phyloP scores from a whole-genome alignment of 1,140 invertebrate genomes.

The Zaprionus ghesquierei region DNA sequence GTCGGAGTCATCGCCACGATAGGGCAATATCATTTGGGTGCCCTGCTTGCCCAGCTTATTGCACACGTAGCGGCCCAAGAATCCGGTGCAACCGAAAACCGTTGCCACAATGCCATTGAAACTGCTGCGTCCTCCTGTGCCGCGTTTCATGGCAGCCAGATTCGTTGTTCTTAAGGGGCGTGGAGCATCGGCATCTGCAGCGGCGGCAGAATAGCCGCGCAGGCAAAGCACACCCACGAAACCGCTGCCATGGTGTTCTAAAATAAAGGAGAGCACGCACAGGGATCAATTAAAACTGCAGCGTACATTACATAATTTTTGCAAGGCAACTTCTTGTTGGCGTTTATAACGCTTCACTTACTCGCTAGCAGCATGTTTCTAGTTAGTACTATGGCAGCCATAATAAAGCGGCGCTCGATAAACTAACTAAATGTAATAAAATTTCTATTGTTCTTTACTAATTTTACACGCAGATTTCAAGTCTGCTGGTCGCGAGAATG shows the following conservation, averaged over 20 bases:
- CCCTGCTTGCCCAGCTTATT: slow-evolving; percentile 95
- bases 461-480: slow-evolving; percentile 32
- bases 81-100: slow-evolving; percentile 96
- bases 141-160: slow-evolving; percentile 89
- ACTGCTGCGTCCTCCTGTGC: slow-evolving; percentile 96
- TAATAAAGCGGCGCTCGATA: slow-evolving; percentile 40
- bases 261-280: neutral
- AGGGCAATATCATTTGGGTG: slow-evolving; percentile 95
- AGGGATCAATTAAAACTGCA: slow-evolving; percentile 33
- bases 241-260: slow-evolving; percentile 75
- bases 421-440: slow-evolving; percentile 19
- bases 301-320: slow-evolving; percentile 68
- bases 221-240: slow-evolving; percentile 71
- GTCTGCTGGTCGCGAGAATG: slow-evolving; percentile 33
- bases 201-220: slow-evolving; percentile 42
- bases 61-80: slow-evolving; percentile 92
- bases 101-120: slow-evolving; percentile 98
- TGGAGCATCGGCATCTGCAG: slow-evolving; percentile 59
- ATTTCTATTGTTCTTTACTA: slow-evolving; percentile 13
- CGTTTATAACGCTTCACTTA: slow-evolving; percentile 46
- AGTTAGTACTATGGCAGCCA: slow-evolving; percentile 77
- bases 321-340: neutral
- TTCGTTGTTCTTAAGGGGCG: slow-evolving; percentile 82
- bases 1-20: slow-evolving; percentile 93
- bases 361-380: slow-evolving; percentile 75